Evolutionary conservation across 2,888 invertebrate species (phyloP).

Genomic region (Leucoptera coffeella): DNA sequence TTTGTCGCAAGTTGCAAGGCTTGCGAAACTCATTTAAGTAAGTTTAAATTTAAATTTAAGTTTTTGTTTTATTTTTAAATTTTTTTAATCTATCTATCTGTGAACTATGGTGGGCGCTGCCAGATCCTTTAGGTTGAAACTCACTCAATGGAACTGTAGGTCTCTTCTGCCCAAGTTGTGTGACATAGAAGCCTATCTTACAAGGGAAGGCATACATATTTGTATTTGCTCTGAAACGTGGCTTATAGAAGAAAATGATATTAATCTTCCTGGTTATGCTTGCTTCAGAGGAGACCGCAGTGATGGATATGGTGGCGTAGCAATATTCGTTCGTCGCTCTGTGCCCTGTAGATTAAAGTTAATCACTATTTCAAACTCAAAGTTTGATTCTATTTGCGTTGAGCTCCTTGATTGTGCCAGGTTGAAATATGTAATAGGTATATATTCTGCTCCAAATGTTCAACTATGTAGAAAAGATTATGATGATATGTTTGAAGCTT

Average conservation of each 20-base stretch:
- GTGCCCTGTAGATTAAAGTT: conserved; percentile 1
- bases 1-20: no score
- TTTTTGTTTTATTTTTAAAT: no score
- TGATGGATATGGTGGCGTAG: conserved; percentile 7
- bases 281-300: conserved; percentile 6
- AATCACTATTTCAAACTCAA: conserved; percentile 1
- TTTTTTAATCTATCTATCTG: conserved; percentile 1
- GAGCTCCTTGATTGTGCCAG: conserved; percentile 5
- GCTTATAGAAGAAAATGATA: conserved; percentile 2
- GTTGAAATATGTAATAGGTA: conserved; percentile 4
- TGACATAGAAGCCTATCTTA: conserved; percentile 3
- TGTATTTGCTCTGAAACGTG: conserved; percentile 7
- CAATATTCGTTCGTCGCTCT: conserved; percentile 5
- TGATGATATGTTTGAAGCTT: conserved; percentile 4
- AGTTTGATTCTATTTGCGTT: conserved; percentile 5
- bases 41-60: no score
- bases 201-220: conserved; percentile 5
- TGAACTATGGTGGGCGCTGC: not conserved
- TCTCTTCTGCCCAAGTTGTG: conserved; percentile 4
- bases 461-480: conserved; percentile 4
- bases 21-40: no score
- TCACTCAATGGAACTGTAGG: conserved; percentile 5
- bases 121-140: not conserved
- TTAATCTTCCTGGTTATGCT: conserved; percentile 6
- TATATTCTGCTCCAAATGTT: conserved; percentile 6